Percentiles rank a stretch among this genome's conserved stretches.
Evolutionary conservation across 2,113 vertebrate species (phyloP).

Genomic region (Rhizomys pruinosus): DNA sequence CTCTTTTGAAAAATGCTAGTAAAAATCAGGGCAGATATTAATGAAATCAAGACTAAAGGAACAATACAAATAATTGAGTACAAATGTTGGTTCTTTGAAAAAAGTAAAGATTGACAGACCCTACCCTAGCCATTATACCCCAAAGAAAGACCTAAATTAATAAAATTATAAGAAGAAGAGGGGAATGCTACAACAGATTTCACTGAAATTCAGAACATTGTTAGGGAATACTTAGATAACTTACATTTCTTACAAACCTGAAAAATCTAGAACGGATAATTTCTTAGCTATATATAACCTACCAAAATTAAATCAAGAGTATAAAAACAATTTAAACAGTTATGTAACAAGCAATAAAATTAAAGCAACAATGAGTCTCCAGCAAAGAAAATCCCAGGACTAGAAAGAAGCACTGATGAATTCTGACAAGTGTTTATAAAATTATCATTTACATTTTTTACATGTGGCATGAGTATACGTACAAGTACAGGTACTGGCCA

Average conservation of each 20-base stretch:
- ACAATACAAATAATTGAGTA: background rate
- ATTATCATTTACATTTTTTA: too few species aligned
- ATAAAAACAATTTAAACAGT: background rate
- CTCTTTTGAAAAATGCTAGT: too few species aligned
- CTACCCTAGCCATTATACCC: background rate
- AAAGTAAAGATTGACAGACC: background rate
- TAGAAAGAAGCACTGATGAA: background rate
- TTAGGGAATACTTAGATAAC: background rate
- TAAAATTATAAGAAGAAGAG: background rate
- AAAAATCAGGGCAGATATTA: background rate
- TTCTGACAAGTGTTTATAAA: too few species aligned
- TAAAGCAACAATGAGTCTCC: background rate
- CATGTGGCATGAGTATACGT: too few species aligned
- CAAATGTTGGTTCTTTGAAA: background rate
- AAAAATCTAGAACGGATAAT: conserved; percentile 3
- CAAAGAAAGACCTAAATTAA: background rate
- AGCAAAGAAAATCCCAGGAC: background rate
- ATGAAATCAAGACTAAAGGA: background rate
- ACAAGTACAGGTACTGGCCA: too few species aligned
- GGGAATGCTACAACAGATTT: background rate
- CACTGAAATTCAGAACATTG: background rate
- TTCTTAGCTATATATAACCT: background rate
- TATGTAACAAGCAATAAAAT: background rate
- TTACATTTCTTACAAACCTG: background rate
- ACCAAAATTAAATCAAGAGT: background rate